Base-by-base conservation (phyloP, 1,140 invertebrate genomes). In the Neocloeon triangulifer region DNA sequence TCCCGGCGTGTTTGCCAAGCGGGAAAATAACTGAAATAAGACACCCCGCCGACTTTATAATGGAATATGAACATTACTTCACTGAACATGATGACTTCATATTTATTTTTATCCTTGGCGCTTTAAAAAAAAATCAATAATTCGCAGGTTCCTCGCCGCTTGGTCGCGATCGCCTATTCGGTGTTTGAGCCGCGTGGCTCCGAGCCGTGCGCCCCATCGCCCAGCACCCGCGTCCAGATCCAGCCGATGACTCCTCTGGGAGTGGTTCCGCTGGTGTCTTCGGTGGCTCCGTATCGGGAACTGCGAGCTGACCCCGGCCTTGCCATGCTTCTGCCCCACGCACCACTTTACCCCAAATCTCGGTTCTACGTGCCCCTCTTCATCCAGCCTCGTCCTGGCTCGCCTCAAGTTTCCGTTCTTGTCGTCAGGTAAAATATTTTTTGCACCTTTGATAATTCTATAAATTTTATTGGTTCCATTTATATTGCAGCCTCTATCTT, bases 371-470 rank as follows among this genome's bases (percentile, higher is more conserved):
- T 86, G 2, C 79, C 82, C 2, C 80, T 81, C 2, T 81, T 80
- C 45, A 58, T 86, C n/a, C 71, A 78, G 25, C 60, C 64, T 19
- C 66, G 43, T 42, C 64, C 48, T 40, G 52, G 44, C 6, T 52
- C 48, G 19, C 55, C 58, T 19, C 45, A 55, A 9, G 61, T 86
- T 33, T 65, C 76, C 26, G 70, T 75, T 4, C 77, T 91, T 45
- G 68, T 80, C 39, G 66, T 89, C 39, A 76, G 72, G 80, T 84
- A 53, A n/a, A n/a, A n/a, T n/a, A n/a, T n/a, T n/a, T n/a, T n/a
- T n/a, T n/a, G n/a, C n/a, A n/a, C n/a, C n/a, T n/a, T n/a, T n/a
- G n/a, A n/a, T n/a, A n/a, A n/a, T n/a, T n/a, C n/a, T n/a, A n/a
- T n/a, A n/a, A n/a, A n/a, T n/a, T n/a, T n/a, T n/a, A n/a, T n/a